These are phyloP conservation scores for Rhipidura dahli DNA, from an alignment of 2,113 vertebrate genomes.

Conservation along the genomic window DNA sequence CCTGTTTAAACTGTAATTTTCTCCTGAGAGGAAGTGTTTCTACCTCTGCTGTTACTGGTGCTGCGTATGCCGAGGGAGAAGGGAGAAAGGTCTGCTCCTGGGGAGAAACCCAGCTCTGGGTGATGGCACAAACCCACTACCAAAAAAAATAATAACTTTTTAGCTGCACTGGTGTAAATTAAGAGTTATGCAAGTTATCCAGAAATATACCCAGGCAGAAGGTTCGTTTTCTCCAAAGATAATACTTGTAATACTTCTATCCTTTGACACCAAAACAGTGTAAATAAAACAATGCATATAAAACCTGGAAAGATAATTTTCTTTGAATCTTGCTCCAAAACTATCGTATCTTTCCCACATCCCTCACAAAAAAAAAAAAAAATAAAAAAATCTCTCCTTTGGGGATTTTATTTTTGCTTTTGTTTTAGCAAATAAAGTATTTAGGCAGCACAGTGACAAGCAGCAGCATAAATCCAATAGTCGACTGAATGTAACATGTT, in stretches of 20 bases:
- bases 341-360: neutral
- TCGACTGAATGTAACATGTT: neutral
- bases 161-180: neutral
- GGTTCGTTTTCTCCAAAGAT: neutral
- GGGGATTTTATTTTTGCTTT: neutral
- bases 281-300: neutral
- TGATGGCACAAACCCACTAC: neutral
- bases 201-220: neutral
- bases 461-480: neutral
- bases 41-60: neutral
- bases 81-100: neutral
- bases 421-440: neutral
- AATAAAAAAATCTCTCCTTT: neutral
- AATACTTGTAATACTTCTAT: neutral
- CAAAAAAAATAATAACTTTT: neutral
- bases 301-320: neutral
- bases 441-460: neutral
- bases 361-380: neutral
- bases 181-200: neutral
- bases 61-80: fast-evolving
- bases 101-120: neutral
- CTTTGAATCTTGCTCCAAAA: neutral
- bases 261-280: neutral
- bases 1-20: neutral
- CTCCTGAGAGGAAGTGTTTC: neutral